Percentiles rank a stretch among this genome's conserved stretches.
Conservation (phyloP, 2,113 vertebrate species). For the Silurus glanis region DNA sequence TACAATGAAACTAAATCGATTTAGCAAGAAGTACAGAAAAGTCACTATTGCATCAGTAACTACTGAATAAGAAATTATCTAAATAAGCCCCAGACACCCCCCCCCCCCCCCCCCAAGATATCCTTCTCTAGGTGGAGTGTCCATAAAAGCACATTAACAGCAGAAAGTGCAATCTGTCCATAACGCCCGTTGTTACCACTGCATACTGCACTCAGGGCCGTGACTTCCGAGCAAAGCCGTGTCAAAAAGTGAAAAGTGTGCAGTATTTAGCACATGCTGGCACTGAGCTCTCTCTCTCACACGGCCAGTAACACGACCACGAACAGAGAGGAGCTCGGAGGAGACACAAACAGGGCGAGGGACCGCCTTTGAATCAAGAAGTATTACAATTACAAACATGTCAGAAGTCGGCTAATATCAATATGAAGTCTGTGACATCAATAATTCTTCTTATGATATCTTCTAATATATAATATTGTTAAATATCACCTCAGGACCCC, state of each 20-base stretch:
- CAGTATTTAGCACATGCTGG: conserved; percentile 9
- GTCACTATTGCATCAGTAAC: not conserved
- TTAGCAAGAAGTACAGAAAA: not conserved
- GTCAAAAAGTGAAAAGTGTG: not conserved
- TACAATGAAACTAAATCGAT: not conserved
- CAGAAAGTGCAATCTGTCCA: not conserved
- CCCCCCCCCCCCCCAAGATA: no score
- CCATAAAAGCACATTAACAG: not conserved
- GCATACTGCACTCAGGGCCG: not conserved
- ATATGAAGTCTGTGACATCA: not conserved
- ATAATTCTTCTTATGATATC: not conserved
- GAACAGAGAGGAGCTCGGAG: not conserved
- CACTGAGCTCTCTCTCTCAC: not conserved
- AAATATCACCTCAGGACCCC: not conserved
- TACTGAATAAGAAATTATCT: not conserved
- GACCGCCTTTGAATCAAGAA: no score
- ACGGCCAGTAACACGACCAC: not conserved
- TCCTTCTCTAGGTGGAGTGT: not conserved
- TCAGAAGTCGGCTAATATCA: not conserved
- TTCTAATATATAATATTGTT: not conserved
- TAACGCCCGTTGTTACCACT: conserved; percentile 7
- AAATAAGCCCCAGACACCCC: not conserved
- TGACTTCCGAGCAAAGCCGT: conserved; percentile 32
- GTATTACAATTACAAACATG: no score
- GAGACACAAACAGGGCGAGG: no score